phyloP scores from a whole-genome alignment of 2,888 invertebrate species.

The Drosophila setosimentum region DNA sequence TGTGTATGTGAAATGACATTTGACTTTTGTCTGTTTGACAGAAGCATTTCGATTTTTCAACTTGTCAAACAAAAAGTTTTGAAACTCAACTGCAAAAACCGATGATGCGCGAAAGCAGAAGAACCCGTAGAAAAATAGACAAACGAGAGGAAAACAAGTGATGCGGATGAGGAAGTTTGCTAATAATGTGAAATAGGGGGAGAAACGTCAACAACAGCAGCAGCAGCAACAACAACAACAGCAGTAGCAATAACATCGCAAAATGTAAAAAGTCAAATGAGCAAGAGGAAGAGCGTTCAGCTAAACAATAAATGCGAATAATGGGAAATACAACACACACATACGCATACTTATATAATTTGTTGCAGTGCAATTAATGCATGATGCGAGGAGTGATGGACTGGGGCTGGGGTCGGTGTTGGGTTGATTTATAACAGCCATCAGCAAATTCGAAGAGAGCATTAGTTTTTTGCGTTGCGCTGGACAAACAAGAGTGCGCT shows the following conservation, averaged over 20 bases:
- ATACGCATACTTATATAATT: background rate
- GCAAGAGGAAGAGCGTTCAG: slow-evolving; percentile 21
- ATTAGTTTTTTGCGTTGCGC: slow-evolving; percentile 16
- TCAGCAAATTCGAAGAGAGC: slow-evolving; percentile 46
- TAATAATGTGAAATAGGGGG: slow-evolving; percentile 1
- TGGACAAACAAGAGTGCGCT: slow-evolving; percentile 1
- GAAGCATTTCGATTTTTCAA: slow-evolving; percentile 8
- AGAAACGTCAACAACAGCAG: background rate
- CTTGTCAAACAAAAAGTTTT: slow-evolving; percentile 48
- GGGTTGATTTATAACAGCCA: background rate
- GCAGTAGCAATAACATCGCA: background rate
- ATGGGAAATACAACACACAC: background rate
- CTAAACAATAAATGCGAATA: slow-evolving; percentile 42
- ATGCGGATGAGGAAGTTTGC: slow-evolving; percentile 55
- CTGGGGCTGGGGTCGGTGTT: background rate
- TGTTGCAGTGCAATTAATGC: slow-evolving; percentile 20
- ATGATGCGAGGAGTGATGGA: background rate
- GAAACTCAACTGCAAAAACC: slow-evolving; percentile 6
- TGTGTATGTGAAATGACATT: slow-evolving; percentile 8
- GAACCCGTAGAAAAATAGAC: slow-evolving; percentile 9
- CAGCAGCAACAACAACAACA: background rate
- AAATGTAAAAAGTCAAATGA: slow-evolving; percentile 30
- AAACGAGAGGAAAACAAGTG: slow-evolving; percentile 7
- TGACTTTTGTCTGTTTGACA: slow-evolving; percentile 10
- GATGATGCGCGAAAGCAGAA: slow-evolving; percentile 17